Base-by-base conservation (phyloP, 2,888 invertebrate genomes). In the Xanthorhoe spadicearia region DNA sequence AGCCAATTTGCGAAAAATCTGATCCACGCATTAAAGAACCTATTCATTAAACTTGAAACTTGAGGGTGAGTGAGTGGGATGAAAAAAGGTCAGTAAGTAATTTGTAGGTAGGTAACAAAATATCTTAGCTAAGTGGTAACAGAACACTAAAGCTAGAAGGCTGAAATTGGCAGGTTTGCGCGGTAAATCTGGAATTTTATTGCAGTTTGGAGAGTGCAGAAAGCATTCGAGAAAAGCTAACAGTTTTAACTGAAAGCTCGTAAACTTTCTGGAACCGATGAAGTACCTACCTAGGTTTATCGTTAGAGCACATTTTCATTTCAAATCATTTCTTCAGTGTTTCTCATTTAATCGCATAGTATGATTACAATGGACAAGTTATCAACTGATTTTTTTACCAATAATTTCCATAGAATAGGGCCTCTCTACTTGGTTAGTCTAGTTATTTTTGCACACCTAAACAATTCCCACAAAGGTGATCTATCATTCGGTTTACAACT, bases 1-100 rank as follows among this genome's bases (percentile, higher is more conserved):
- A 60, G 59, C 60, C 64, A 64, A 61, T 68, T 64, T 64, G 38
- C 53, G 49, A 48, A 60, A 56, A 68, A 64, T 68, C 64, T 18
- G 64, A 67, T 17, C 60, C 60, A 56, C 23, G 59, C 52, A 60
- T 63, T 55, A 48, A 52, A 56, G 49, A 56, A 38, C 54, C 49
- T 61, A 46, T 52, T 61, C 60, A 64, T 68, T 64, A 64, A 56
- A 51, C 32, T 32, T 59, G 59, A 56, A 63, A 56, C 64, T 48
- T 48, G 55, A 63, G 35, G 49, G 43, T 32, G 7, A 6, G 32
- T n/a, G n/a, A n/a, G n/a, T n/a, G n/a, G n/a, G n/a, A n/a, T n/a
- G n/a, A n/a, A n/a, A n/a, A n/a, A n/a, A n/a, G n/a, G n/a, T 32
- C n/a, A 53, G 28, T 38, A 23, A 13, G 54, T 32, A 55, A 17